Evolutionary conservation across 2,888 invertebrate species (phyloP).

Genomic region (Galeopsomyia nigrocyanea): DNA sequence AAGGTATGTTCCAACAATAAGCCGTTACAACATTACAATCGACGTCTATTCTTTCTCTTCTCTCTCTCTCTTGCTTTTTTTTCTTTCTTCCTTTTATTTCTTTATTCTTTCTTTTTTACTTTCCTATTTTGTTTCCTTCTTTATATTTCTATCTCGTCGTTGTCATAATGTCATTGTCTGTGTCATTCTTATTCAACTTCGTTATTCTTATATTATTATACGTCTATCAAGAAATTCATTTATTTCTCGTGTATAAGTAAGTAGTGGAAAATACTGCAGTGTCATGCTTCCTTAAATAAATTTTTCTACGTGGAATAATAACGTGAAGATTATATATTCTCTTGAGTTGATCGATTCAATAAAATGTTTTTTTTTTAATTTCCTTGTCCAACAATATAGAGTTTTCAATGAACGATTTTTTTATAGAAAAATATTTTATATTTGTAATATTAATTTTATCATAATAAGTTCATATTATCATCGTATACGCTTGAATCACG

Average conservation of each 20-base stretch:
- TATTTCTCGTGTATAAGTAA: no score
- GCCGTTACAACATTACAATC: slow-evolving; percentile 44
- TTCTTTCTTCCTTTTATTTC: no score
- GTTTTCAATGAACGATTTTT: background rate
- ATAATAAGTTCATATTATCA: slow-evolving; percentile 50
- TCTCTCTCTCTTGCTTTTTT: no score
- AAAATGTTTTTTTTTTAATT: no score
- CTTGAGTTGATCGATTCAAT: no score
- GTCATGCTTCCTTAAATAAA: no score
- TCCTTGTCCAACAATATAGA: background rate
- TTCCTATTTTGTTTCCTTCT: slow-evolving; percentile 7
- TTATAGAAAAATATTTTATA: background rate
- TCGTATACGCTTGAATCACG: no score
- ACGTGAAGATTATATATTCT: no score
- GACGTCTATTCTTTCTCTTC: slow-evolving; percentile 19
- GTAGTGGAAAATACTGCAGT: no score
- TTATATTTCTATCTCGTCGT: slow-evolving; percentile 10
- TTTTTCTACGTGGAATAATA: no score
- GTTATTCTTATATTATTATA: no score
- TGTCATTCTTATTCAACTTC: background rate
- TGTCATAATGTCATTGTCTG: slow-evolving; percentile 18
- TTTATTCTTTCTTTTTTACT: background rate
- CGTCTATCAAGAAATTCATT: no score
- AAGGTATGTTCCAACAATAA: slow-evolving; percentile 69
- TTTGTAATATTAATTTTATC: slow-evolving; percentile 10